A percentile compares a stretch with the other conserved stretches of the same genome.
Evolutionary conservation across 2,797 vertebrate species (phyloP).

Genomic region (Sebastes steindachneri): DNA sequence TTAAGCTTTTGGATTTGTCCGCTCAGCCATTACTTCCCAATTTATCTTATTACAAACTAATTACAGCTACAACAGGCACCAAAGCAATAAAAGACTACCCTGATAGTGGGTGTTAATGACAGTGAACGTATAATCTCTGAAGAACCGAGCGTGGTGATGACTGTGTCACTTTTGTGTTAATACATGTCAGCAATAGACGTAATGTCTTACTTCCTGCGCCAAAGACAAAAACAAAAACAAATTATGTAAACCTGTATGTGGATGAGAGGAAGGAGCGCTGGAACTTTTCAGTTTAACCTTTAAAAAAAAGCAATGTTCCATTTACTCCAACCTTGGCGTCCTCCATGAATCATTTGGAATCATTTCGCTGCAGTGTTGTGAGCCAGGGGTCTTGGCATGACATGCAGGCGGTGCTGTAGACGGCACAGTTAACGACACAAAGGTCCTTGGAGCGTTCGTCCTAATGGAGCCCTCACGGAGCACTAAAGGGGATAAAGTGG

Average conservation of each 20-base stretch:
- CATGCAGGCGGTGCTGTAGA: constrained; percentile 44
- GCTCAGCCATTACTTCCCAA: neutral
- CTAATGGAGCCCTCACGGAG: constrained; percentile 52
- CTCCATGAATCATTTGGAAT: constrained; percentile 52
- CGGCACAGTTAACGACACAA: constrained; percentile 51
- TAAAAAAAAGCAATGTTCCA: constrained; percentile 14
- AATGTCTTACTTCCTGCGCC: neutral
- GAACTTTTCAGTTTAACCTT: constrained; percentile 47
- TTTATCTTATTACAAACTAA: constrained; percentile 9
- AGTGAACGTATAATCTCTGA: neutral
- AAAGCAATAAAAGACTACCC: neutral
- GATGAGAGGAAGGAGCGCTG: neutral
- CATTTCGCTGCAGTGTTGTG: constrained; percentile 17
- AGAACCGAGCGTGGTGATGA: neutral
- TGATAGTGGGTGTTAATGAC: neutral
- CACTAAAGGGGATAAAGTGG: constrained; percentile 38
- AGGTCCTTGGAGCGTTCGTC: constrained; percentile 51
- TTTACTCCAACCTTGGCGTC: constrained; percentile 34
- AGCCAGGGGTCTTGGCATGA: constrained; percentile 58
- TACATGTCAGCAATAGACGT: neutral
- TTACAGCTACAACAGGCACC: neutral
- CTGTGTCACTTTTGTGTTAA: neutral
- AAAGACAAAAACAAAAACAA: neutral
- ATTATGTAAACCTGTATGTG: neutral
- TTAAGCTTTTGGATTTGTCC: neutral